Base-by-base conservation (phyloP, 1,140 invertebrate species). In the Nephila pilipes region DNA sequence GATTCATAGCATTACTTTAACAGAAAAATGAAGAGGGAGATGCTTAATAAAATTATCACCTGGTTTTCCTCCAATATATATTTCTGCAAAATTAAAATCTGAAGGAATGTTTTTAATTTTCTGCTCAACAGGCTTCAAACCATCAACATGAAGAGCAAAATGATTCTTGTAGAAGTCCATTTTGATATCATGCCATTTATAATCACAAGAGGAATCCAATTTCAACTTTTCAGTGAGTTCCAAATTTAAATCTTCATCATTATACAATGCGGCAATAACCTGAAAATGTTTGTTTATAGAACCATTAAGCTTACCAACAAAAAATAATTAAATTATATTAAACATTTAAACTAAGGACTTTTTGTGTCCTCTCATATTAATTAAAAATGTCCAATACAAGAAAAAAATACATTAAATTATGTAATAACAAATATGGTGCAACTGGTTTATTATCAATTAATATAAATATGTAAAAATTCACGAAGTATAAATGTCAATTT, bases 151-250 rank as follows among this genome's bases (percentile, higher is more conserved):
- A 4, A 92, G n/a, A 6, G 57, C 25, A 58, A 92, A 87, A 63
- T 69, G 14, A 46, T 79, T 85, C 12, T 87, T 54, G 2, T 38
- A 57, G 18, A 75, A 87, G 8, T 25, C 8, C 0, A 97, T 98
- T 85, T 97, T 96, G 22, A 98, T 97, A 90, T 96, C 96, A 95
- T 99, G 98, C 98, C 98, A 99, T 94, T 97, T 96, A 94, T 98
- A 98, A 95, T 98, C 97, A 95, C 98, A 99, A 85, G 96, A 96
- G 16, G 96, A 95, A 38, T 97, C 96, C 36, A 95, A 95, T 95
- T 97, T 94, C 95, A 97, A 95, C 58, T 97, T 96, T 94, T 94
- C 96, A 95, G 96, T 96, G 4, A 96, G 96, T 94, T 96, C 96
- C 94, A 97, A 96, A 46, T 20, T 97, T 96, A 92, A 97, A 96